Base-by-base conservation (phyloP, 1,140 invertebrate genomes). In the Drosophila persimilis region DNA sequence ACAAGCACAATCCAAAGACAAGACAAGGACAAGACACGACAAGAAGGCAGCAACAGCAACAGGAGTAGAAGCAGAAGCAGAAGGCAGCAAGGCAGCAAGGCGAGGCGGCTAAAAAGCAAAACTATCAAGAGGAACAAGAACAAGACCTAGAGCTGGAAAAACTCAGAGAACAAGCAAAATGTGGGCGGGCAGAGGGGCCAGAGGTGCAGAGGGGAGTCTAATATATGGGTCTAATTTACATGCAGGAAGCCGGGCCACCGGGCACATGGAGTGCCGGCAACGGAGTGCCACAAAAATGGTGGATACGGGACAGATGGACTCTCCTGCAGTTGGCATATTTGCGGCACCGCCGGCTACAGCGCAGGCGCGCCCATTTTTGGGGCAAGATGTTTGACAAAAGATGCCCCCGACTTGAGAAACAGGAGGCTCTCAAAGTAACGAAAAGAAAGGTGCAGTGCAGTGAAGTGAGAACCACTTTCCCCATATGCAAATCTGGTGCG, bases 201-300 rank as follows among this genome's bases (percentile, higher is more conserved):
- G 24, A 0, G 15, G 47, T 56, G 45, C 9, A 60, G 50, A 50
- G 55, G 59, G 69, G 60, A 55, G 31, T 9, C 11, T 71, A 73
- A 81, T 77, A 85, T 85, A 85, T 85, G 80, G 66, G 57, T 46
- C 83, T 85, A 77, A 85, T 85, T 86, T 85, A 55, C 81, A 85
- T 85, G 77, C 77, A 65, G 81, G 46, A 39, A 50, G 53, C 20
- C 45, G 54, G 31, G 55, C 58, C 52, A 51, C 22, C 41, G 39
- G n/a, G 41, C 65, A 70, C 13, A 65, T 43, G 45, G 46, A 51
- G 47, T 41, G 15, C 13, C 31, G 35, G 35, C 39, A 17, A 54
- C 17, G 45, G 63, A 8, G 7, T 24, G 9, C 22, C 39, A 13
- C 35, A 39, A 11, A 39, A 39, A 39, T 39, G 45, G 20, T 22